phyloP scores from a whole-genome alignment of 2,888 invertebrate genomes.

The Odontocerum albicorne region DNA sequence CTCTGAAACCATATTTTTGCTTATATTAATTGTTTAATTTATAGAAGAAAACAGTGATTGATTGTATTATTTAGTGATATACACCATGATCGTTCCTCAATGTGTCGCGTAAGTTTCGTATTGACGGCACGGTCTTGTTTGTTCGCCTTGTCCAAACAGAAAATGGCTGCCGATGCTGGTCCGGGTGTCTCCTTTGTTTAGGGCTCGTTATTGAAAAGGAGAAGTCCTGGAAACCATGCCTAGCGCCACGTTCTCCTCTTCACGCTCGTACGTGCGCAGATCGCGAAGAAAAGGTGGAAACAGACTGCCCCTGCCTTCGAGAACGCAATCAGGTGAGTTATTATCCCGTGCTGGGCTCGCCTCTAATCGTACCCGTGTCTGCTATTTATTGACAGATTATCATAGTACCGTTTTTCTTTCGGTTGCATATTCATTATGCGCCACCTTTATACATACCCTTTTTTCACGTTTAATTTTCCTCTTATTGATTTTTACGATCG shows the following conservation, averaged over 20 bases:
- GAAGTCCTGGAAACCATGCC: conserved; percentile 76
- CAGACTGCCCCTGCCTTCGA: conserved; percentile 79
- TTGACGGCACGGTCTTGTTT: conserved; percentile 25
- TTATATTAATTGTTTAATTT: conserved; percentile 18
- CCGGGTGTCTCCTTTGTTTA: conserved; percentile 84
- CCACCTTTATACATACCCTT: conserved; percentile 21
- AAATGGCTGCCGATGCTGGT: conserved; percentile 82
- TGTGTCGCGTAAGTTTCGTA: conserved; percentile 16
- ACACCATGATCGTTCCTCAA: conserved; percentile 18
- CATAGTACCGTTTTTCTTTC: too few species aligned
- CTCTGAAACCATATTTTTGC: conserved; percentile 28
- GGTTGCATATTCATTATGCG: conserved; percentile 19
- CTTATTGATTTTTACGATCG: too few species aligned
- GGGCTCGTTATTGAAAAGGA: conserved; percentile 58
- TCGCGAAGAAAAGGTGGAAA: conserved; percentile 90
- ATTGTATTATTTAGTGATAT: conserved; percentile 13
- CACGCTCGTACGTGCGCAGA: conserved; percentile 88
- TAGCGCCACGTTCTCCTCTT: conserved; percentile 93
- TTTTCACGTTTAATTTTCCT: conserved; percentile 19
- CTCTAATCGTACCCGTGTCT: conserved; percentile 18
- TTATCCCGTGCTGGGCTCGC: conserved; percentile 27
- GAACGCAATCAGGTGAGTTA: conserved; percentile 82
- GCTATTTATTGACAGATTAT: conserved; percentile 30
- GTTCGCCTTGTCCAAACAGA: conserved; percentile 59
- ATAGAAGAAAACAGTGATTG: conserved; percentile 12